Percentiles rank a stretch among this genome's conserved stretches.
Evolutionary conservation across 37 sponge, comb jelly and placozoan species (phyloP).

Genomic region (Haliclona indistincta): DNA sequence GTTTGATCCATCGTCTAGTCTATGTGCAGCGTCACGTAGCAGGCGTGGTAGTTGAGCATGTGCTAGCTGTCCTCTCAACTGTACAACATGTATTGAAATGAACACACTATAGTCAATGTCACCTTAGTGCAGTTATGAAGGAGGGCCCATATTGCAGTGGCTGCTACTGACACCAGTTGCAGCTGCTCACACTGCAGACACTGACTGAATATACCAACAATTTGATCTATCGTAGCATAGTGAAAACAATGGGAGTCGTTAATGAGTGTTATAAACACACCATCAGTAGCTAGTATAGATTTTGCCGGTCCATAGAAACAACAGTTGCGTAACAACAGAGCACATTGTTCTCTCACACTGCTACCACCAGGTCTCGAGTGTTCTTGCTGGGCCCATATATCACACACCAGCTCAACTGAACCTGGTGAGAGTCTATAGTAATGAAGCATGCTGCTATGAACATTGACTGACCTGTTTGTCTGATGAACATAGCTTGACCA

Average conservation of each 20-base stretch:
- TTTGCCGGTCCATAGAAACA: slow-evolving; percentile 69
- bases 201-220: not conserved
- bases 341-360: not conserved
- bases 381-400: slow-evolving; percentile 30
- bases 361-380: no score
- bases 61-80: no score
- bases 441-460: not conserved
- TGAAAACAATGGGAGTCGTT: not conserved
- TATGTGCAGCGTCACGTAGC: no score
- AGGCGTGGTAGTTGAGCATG: no score
- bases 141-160: slow-evolving; percentile 64
- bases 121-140: slow-evolving; percentile 64
- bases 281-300: slow-evolving; percentile 56
- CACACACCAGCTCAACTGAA: slow-evolving; percentile 54
- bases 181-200: not conserved
- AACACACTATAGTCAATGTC: not conserved
- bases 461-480: slow-evolving; percentile 44
- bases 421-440: slow-evolving; percentile 9
- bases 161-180: slow-evolving; percentile 15
- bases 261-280: slow-evolving; percentile 10
- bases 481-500: slow-evolving; percentile 62
- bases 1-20: no score
- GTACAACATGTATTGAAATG: no score
- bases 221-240: not conserved
- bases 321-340: slow-evolving; percentile 58